These are phyloP conservation scores for Latrodectus elegans DNA, from an alignment of 2,888 invertebrate genomes.

Conservation along the genomic window DNA sequence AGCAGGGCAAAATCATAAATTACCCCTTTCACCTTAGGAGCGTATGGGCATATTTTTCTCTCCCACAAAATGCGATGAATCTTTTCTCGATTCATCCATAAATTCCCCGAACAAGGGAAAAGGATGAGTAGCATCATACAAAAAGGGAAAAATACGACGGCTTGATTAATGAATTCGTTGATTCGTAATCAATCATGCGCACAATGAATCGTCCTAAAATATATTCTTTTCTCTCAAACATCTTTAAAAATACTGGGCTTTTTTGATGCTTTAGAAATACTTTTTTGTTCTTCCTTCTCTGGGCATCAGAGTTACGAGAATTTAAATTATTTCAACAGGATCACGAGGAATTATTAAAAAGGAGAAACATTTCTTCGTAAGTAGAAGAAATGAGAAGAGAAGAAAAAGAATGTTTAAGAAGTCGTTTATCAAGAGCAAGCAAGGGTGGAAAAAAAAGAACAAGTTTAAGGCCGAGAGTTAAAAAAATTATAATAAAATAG, in stretches of 20 bases:
- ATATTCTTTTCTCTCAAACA: background rate
- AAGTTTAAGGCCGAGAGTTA: constrained; percentile 8
- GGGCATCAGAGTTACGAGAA: constrained; percentile 12
- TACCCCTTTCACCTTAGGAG: constrained; percentile 2
- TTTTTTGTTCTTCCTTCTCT: background rate
- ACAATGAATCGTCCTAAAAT: constrained; percentile 1
- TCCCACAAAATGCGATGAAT: constrained; percentile 5
- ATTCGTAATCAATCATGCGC: background rate
- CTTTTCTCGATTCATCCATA: constrained; percentile 5
- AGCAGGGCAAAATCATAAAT: background rate
- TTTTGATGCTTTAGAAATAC: background rate
- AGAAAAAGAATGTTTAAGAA: constrained; percentile 52
- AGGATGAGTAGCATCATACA: background rate
- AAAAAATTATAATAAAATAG: background rate
- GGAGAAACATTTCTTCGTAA: constrained; percentile 34
- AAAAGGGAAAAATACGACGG: constrained; percentile 3
- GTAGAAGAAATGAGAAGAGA: constrained; percentile 9
- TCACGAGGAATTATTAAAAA: constrained; percentile 35
- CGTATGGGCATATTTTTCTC: background rate
- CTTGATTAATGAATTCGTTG: background rate
- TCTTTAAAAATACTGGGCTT: background rate
- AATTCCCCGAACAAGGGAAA: background rate
- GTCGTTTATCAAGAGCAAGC: constrained; percentile 37
- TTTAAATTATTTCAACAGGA: constrained; percentile 56
- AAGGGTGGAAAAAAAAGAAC: constrained; percentile 8